Percentiles rank a stretch among this genome's conserved stretches.
These are phyloP conservation scores for Karalla daura DNA, from an alignment of 2,797 vertebrate species.

Conservation along the genomic window DNA sequence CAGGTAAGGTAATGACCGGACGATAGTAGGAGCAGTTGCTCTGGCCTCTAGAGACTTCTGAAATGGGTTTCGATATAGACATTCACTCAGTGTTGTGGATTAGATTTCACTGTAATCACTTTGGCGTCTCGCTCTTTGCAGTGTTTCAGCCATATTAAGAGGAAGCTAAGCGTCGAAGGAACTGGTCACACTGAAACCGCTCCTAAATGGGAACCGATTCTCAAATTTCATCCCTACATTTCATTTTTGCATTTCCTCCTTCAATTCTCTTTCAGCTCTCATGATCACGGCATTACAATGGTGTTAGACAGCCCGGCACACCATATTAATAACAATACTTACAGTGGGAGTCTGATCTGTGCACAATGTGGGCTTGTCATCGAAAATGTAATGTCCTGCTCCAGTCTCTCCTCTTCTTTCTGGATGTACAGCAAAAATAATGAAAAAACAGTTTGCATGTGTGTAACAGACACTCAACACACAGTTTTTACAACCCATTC, in stretches of 20 bases:
- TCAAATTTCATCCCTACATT: background rate
- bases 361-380: slow-evolving; percentile 25
- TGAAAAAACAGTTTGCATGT: background rate
- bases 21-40: too few relatives aligned
- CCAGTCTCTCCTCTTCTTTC: slow-evolving; percentile 38
- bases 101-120: background rate
- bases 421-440: slow-evolving; percentile 45
- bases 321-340: slow-evolving; percentile 24
- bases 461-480: background rate
- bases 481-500: slow-evolving; percentile 18
- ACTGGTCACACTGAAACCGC: background rate
- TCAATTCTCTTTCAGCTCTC: background rate
- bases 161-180: background rate
- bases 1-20: too few relatives aligned
- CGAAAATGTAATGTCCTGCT: background rate
- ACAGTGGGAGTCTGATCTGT: slow-evolving; percentile 27
- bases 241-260: background rate
- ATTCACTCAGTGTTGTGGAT: background rate
- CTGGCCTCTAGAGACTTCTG: too few relatives aligned
- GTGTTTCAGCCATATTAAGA: background rate
- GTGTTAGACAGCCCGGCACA: background rate
- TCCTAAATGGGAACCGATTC: background rate
- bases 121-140: background rate
- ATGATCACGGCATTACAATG: background rate
- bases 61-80: fast-evolving